A percentile compares a stretch with the other conserved stretches of the same genome.
Conservation (phyloP, 2,797 vertebrate species). For the Phalloptychus januarius region DNA sequence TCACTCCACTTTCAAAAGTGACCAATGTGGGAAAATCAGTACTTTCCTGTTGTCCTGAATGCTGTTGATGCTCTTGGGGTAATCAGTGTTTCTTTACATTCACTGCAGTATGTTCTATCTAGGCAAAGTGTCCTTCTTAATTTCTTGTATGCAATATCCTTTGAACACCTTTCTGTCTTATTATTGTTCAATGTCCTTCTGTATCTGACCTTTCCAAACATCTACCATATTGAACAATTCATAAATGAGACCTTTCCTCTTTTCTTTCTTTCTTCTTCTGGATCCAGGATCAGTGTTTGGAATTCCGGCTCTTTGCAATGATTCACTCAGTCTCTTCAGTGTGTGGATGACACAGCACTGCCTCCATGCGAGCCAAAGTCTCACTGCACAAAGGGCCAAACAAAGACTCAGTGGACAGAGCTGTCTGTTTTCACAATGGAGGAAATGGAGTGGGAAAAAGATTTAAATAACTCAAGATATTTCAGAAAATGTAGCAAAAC, state of each 20-base stretch:
- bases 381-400: constrained; percentile 61
- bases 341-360: constrained; percentile 74
- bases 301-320: constrained; percentile 27
- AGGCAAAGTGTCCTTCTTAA: background rate
- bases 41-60: constrained; percentile 17
- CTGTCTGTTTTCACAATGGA: constrained; percentile 1
- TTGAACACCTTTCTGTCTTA: constrained; percentile 11
- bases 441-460: background rate
- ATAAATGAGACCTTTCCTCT: background rate
- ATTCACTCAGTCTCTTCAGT: constrained; percentile 18
- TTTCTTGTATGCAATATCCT: background rate
- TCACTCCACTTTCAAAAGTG: constrained; percentile 58
- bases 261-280: background rate
- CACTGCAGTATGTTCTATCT: constrained; percentile 6
- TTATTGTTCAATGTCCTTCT: constrained; percentile 24
- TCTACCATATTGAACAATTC: constrained; percentile 5
- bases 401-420: constrained; percentile 8
- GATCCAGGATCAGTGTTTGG: constrained; percentile 39
- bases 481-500: constrained; percentile 1
- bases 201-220: constrained; percentile 15
- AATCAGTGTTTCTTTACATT: constrained; percentile 15
- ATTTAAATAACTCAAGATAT: background rate
- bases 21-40: constrained; percentile 48
- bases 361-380: constrained; percentile 75
- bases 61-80: constrained; percentile 23